Base-by-base conservation (phyloP, 2,888 invertebrate species). In the Bruchidius siliquastri region DNA sequence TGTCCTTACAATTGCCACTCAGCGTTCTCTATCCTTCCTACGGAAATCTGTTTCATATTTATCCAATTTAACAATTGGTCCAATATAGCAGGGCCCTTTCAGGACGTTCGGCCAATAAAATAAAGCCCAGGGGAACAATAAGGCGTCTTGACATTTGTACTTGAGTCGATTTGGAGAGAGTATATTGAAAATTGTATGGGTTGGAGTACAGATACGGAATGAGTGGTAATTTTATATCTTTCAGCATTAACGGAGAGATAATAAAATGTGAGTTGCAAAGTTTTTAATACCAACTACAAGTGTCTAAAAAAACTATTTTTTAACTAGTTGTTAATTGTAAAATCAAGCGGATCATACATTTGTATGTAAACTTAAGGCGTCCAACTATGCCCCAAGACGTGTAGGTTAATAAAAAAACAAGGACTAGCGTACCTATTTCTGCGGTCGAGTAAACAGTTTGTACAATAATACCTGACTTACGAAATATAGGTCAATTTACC, bases 21-120 rank as follows among this genome's bases (percentile, higher is more conserved):
- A 49, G 1, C 49, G 49, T 18, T 49, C 30, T 30, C 13, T 22
- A 68, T 21, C 68, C 68, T 21, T 68, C 18, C 68, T 18, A 10
- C 2, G 21, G 20, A 68, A 68, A 68, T 68, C 20, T 68, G 68
- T 68, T 68, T 68, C 68, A 68, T 22, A 68, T 68, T 68, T 21
- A 68, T 68, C 20, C 68, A 68, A 68, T 68, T 68, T 68, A 68
- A 68, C 68, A 68, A 68, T 68, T 68, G 22, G 6, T 68, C 68
- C 68, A 20, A 22, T 68, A 22, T 10, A 13, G 20, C 22, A 4
- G 68, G 8, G 21, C 20, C 68, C 68, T 22, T 68, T 68, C 22
- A 49, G 21, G 68, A 2, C 3, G 68, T 68, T 68, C 68, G 13
- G 22, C 22, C 22, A 68, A 68, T 68, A 68, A 68, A 68, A n/a